A percentile compares a stretch with the other conserved stretches of the same genome.
These are phyloP conservation scores for Molorchus minor DNA, from an alignment of 2,888 invertebrate species.

Conservation along the genomic window DNA sequence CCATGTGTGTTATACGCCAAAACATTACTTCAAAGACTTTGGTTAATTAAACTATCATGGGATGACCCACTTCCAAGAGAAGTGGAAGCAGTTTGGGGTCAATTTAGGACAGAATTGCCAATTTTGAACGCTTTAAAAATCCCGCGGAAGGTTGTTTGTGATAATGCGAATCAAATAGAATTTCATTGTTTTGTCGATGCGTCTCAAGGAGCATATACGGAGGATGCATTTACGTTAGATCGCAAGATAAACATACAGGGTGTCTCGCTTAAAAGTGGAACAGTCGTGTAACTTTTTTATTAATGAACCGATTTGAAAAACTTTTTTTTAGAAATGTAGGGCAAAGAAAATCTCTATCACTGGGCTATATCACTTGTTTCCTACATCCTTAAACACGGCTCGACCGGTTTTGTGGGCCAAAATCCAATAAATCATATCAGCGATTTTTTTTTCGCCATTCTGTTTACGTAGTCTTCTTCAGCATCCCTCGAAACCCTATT, in stretches of 20 bases:
- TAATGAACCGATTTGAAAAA: too few species aligned
- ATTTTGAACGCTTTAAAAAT: not conserved
- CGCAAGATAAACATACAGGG: not conserved
- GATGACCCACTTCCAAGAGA: not conserved
- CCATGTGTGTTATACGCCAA: slow-evolving; percentile 15
- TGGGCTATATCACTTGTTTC: too few species aligned
- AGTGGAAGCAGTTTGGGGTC: not conserved
- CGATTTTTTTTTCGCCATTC: too few species aligned
- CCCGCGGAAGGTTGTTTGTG: not conserved
- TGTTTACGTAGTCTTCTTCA: too few species aligned
- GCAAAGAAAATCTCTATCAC: too few species aligned
- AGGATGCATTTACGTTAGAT: not conserved
- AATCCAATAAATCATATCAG: too few species aligned
- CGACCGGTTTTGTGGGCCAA: too few species aligned
- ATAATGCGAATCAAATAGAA: not conserved
- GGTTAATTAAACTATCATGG: slow-evolving; percentile 17
- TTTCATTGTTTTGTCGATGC: not conserved
- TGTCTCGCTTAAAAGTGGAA: too few species aligned
- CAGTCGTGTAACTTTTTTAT: too few species aligned
- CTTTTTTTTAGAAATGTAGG: too few species aligned
- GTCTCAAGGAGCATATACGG: not conserved
- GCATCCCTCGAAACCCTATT: too few species aligned
- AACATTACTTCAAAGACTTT: slow-evolving; percentile 14
- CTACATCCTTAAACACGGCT: too few species aligned
- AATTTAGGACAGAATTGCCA: not conserved